Conservation (phyloP, 2,888 invertebrate genomes). For the Pandemis heparana region DNA sequence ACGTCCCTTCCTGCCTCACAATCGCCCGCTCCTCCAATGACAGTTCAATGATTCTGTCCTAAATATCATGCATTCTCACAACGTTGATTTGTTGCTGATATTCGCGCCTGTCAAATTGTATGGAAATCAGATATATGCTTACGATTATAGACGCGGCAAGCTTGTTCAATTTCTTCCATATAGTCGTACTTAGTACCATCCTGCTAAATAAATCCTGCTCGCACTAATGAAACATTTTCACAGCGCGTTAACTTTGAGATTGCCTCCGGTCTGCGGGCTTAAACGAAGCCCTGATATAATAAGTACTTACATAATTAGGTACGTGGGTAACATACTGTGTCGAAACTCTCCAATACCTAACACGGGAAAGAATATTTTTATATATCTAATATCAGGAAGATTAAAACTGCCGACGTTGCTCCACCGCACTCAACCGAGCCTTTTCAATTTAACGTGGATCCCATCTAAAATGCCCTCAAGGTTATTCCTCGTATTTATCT, state of each 20-base stretch:
- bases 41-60: constrained; percentile 48
- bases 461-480: constrained; percentile 52
- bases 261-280: constrained; percentile 40
- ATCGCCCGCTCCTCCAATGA: constrained; percentile 43
- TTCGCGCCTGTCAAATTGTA: constrained; percentile 21
- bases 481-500: constrained; percentile 41
- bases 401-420: constrained; percentile 23
- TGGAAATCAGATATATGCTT: constrained; percentile 6
- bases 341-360: constrained; percentile 9
- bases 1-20: constrained; percentile 40
- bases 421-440: constrained; percentile 11
- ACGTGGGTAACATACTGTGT: constrained; percentile 40
- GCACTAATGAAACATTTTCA: constrained; percentile 48
- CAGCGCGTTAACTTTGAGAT: constrained; percentile 47
- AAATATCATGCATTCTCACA: constrained; percentile 43
- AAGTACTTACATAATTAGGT: constrained; percentile 45
- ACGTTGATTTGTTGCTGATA: constrained; percentile 13
- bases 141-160: constrained; percentile 8
- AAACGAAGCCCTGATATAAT: constrained; percentile 44
- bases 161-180: neutral
- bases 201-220: constrained; percentile 42
- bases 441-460: constrained; percentile 48
- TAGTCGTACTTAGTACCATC: constrained; percentile 24
- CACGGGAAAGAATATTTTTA: constrained; percentile 21
- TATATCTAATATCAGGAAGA: constrained; percentile 27